Conservation (phyloP, 2,888 invertebrate genomes). For the Keiferia lycopersicella region DNA sequence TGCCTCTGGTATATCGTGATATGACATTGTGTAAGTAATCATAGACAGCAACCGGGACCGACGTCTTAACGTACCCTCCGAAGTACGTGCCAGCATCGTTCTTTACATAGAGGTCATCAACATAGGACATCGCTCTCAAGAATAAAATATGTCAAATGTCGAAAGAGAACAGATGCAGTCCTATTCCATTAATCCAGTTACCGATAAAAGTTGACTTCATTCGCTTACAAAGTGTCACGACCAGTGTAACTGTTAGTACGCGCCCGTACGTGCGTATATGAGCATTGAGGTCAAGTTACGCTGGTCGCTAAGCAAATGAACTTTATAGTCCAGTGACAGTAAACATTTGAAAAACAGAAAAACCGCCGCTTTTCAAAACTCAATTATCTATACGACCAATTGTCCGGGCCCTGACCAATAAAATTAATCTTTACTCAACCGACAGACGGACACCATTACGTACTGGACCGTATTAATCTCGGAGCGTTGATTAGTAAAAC, state of each 20-base stretch:
- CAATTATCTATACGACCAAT: slow-evolving; percentile 80
- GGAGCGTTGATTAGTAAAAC: slow-evolving; percentile 80
- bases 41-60: too few relatives aligned
- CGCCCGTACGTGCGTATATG: too few relatives aligned
- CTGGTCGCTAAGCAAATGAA: slow-evolving; percentile 55
- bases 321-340: slow-evolving; percentile 60
- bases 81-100: too few relatives aligned
- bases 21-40: too few relatives aligned
- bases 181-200: slow-evolving; percentile 52
- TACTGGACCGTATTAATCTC: slow-evolving; percentile 75
- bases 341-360: slow-evolving; percentile 56
- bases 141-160: background rate
- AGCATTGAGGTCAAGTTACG: too few relatives aligned
- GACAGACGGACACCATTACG: slow-evolving; percentile 74
- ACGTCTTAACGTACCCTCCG: too few relatives aligned
- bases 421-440: slow-evolving; percentile 74
- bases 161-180: slow-evolving; percentile 31
- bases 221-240: too few relatives aligned
- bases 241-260: too few relatives aligned
- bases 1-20: too few relatives aligned
- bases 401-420: slow-evolving; percentile 72
- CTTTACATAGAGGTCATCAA: too few relatives aligned
- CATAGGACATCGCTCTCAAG: background rate
- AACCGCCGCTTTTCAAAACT: slow-evolving; percentile 63
- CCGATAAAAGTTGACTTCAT: slow-evolving; percentile 54